Conservation (phyloP, 1,140 invertebrate species). For the Berghia stephanieae region DNA sequence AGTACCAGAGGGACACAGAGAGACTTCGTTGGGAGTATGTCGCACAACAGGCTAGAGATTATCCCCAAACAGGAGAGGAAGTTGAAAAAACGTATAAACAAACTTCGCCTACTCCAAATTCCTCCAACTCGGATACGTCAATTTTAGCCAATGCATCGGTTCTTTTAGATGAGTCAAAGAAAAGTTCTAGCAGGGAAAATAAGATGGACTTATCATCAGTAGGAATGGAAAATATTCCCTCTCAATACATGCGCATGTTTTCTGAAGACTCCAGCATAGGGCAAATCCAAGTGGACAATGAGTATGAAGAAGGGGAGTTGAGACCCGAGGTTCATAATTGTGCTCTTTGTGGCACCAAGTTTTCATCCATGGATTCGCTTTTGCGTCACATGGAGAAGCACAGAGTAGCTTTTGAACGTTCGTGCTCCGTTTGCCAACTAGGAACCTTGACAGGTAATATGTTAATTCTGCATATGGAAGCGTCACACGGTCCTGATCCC, state of each 20-base stretch:
- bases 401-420: slow-evolving; percentile 27
- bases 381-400: slow-evolving; percentile 33
- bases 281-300: slow-evolving; percentile 16
- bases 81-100: slow-evolving; percentile 24
- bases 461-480: slow-evolving; percentile 29
- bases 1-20: slow-evolving; percentile 32
- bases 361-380: slow-evolving; percentile 14
- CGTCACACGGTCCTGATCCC: slow-evolving; percentile 32
- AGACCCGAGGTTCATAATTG: slow-evolving; percentile 25
- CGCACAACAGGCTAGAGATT: slow-evolving; percentile 27
- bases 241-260: slow-evolving; percentile 25
- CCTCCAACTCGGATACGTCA: no score
- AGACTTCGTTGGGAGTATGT: slow-evolving; percentile 27
- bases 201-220: no score
- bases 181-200: no score
- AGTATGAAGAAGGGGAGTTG: slow-evolving; percentile 30
- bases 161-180: no score
- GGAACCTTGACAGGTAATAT: slow-evolving; percentile 31
- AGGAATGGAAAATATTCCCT: slow-evolving; percentile 25
- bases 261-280: slow-evolving; percentile 27
- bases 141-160: no score
- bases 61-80: not conserved
- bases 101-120: no score
- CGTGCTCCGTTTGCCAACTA: slow-evolving; percentile 30
- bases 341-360: slow-evolving; percentile 30